Percentiles rank a stretch among this genome's conserved stretches.
Conservation (phyloP, 2,797 vertebrate genomes). For the Mycteria americana region DNA sequence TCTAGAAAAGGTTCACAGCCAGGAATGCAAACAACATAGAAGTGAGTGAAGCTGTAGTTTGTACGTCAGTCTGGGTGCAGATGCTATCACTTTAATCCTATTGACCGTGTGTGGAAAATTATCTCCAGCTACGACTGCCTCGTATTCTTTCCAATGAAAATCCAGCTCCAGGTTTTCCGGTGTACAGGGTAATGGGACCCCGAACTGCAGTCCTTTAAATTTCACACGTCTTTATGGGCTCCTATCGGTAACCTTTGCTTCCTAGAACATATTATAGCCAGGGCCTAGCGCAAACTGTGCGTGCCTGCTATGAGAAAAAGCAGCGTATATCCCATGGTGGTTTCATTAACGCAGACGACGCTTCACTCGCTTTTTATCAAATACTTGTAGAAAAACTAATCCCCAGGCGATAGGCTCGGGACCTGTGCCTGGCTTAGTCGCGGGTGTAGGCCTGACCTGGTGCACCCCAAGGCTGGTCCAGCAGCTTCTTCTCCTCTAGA, state of each 20-base stretch:
- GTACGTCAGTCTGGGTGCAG: neutral
- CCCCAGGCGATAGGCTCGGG: fast-evolving
- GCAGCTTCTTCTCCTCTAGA: slow-evolving; percentile 44
- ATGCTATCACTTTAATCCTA: neutral
- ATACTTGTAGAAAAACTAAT: neutral
- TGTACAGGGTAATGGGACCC: neutral
- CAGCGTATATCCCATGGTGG: fast-evolving
- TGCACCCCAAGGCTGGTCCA: neutral
- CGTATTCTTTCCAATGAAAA: neutral
- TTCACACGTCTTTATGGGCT: neutral
- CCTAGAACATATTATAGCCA: fast-evolving
- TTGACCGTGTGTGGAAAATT: neutral
- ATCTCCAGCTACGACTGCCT: neutral
- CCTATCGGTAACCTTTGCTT: neutral
- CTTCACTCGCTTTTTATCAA: neutral
- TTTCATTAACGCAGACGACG: neutral
- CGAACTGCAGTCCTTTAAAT: neutral
- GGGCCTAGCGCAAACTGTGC: fast-evolving
- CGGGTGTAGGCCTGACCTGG: neutral
- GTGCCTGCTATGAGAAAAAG: neutral
- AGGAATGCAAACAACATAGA: neutral
- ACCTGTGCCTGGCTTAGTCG: fast-evolving
- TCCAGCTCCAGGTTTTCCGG: neutral
- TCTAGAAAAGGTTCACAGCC: neutral
- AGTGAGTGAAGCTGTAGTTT: neutral